These are phyloP conservation scores for Notothenia coriiceps DNA, from an alignment of 2,113 vertebrate genomes.

Conservation along the genomic window DNA sequence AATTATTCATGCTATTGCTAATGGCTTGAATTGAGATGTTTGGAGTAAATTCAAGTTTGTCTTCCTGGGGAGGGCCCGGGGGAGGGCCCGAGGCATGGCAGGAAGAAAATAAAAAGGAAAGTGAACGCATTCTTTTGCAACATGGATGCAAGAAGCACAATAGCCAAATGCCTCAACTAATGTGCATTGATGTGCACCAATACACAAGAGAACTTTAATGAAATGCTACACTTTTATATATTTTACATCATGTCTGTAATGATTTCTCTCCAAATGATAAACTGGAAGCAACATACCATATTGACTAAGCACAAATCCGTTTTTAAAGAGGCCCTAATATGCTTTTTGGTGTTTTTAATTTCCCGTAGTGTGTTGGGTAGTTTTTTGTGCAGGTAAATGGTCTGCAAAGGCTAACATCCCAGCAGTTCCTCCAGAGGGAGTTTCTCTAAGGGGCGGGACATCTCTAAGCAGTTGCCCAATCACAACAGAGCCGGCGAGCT, in stretches of 20 bases:
- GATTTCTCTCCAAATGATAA: neutral
- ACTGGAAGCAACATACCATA: neutral
- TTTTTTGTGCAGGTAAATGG: no score
- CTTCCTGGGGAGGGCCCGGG: conserved; percentile 40
- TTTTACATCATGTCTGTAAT: neutral
- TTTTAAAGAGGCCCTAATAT: neutral
- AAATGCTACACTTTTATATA: neutral
- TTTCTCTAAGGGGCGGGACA: no score
- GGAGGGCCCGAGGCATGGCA: conserved; percentile 24
- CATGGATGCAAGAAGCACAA: neutral
- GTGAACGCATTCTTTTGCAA: conserved; percentile 17
- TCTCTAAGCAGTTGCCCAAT: no score
- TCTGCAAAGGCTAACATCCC: no score
- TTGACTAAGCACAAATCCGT: neutral
- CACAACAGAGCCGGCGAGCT: no score
- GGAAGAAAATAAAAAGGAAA: conserved; percentile 1
- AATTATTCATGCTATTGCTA: conserved; percentile 78
- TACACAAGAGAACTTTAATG: neutral
- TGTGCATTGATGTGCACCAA: neutral
- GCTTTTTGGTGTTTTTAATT: no score
- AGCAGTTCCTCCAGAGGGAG: no score
- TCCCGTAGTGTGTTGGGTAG: no score
- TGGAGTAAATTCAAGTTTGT: conserved; percentile 57
- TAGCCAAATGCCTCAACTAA: neutral
- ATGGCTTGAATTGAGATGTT: conserved; percentile 72